Conservation (phyloP, 2,797 vertebrate species). For the Muraenolepis orangiensis region DNA sequence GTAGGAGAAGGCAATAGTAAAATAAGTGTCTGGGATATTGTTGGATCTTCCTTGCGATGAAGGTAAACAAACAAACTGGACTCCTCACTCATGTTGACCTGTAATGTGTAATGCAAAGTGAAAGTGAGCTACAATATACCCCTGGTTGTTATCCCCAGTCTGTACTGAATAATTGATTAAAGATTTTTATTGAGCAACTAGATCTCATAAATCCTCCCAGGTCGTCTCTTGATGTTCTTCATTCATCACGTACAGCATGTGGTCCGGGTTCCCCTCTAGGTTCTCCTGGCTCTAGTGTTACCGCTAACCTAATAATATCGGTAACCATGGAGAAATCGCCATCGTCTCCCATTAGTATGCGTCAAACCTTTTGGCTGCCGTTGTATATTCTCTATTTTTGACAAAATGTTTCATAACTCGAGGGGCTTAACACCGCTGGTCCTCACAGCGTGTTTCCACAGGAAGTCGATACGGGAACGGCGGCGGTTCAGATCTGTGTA, state of each 20-base stretch:
- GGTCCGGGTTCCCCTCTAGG: no score
- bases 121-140: background rate
- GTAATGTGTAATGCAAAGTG: background rate
- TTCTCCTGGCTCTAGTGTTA: no score
- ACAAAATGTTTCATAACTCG: background rate
- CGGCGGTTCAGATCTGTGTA: constrained; percentile 44
- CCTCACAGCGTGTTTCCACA: constrained; percentile 22
- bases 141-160: background rate
- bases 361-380: background rate
- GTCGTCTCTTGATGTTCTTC: background rate
- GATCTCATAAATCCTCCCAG: background rate
- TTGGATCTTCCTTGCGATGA: no score
- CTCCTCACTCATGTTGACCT: background rate
- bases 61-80: no score
- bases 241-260: constrained; percentile 26
- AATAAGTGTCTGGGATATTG: no score
- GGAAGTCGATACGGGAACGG: constrained; percentile 9
- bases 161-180: background rate
- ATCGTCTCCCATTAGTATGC: background rate
- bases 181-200: constrained; percentile 1
- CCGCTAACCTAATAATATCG: background rate
- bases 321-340: background rate
- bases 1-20: no score
- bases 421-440: background rate
- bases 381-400: background rate